Conservation (phyloP, 2,888 invertebrate genomes). For the Cistogaster globosa region DNA sequence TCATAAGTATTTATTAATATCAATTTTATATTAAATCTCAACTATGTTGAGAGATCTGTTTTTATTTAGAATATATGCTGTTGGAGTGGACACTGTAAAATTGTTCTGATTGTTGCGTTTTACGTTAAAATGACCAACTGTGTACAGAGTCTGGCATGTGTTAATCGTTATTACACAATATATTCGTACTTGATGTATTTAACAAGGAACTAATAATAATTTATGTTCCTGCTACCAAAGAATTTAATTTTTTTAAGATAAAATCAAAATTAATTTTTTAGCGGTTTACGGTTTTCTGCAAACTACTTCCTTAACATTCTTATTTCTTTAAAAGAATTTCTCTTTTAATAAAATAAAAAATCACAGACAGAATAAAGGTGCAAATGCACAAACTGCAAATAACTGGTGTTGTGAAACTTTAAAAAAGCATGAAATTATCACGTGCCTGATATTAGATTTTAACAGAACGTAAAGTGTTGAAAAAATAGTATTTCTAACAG, state of each 20-base stretch:
- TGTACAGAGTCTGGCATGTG: too few relatives aligned
- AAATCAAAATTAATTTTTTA: background rate
- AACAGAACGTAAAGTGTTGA: slow-evolving; percentile 6
- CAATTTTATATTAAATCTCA: too few relatives aligned
- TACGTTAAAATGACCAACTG: too few relatives aligned
- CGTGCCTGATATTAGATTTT: slow-evolving; percentile 58
- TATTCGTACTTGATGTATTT: too few relatives aligned
- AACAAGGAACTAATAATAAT: background rate
- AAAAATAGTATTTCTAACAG: slow-evolving; percentile 9
- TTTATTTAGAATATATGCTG: too few relatives aligned
- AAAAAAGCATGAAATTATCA: slow-evolving; percentile 55
- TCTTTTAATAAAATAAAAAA: background rate
- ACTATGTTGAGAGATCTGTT: too few relatives aligned
- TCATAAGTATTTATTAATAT: too few relatives aligned
- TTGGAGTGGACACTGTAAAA: too few relatives aligned
- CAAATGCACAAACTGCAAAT: slow-evolving; percentile 48
- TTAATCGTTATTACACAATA: too few relatives aligned
- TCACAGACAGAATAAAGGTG: slow-evolving; percentile 39
- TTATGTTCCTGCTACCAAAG: background rate
- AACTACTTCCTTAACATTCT: background rate
- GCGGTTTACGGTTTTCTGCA: slow-evolving; percentile 1
- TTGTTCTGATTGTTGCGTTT: too few relatives aligned
- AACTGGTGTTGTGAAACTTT: slow-evolving; percentile 36
- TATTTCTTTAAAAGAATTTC: too few relatives aligned
- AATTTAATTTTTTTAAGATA: slow-evolving; percentile 22